Percentiles rank a stretch among this genome's conserved stretches.
phyloP scores from a whole-genome alignment of 2,888 invertebrate genomes.

The Lamproptera curius region DNA sequence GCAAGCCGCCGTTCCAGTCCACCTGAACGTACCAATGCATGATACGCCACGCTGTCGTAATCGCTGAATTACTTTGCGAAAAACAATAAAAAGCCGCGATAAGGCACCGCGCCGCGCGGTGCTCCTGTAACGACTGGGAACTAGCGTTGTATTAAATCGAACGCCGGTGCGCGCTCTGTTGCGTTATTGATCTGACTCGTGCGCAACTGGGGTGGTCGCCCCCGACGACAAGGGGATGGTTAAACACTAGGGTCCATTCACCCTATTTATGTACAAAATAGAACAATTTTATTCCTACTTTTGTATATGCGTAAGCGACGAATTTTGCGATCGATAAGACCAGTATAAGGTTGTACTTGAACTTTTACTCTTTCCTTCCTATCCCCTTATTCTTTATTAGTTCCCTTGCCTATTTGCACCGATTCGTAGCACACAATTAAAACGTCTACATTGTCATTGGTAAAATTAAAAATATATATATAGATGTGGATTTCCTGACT shows the following conservation, averaged over 20 bases:
- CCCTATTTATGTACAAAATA: no score
- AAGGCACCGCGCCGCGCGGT: slow-evolving; percentile 43
- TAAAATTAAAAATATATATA: no score
- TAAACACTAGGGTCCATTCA: slow-evolving; percentile 30
- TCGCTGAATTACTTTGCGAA: slow-evolving; percentile 65
- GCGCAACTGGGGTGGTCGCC: slow-evolving; percentile 58
- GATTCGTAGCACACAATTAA: no score
- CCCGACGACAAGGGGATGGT: slow-evolving; percentile 28
- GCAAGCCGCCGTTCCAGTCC: slow-evolving; percentile 29
- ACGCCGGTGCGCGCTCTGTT: slow-evolving; percentile 41
- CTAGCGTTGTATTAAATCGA: slow-evolving; percentile 28
- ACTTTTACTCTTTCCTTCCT: slow-evolving; percentile 1
- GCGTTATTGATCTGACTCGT: slow-evolving; percentile 65
- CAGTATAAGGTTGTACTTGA: not conserved
- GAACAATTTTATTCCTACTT: no score
- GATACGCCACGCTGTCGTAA: slow-evolving; percentile 52
- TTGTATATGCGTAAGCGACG: no score
- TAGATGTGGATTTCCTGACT: no score
- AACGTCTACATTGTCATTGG: no score
- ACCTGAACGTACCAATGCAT: slow-evolving; percentile 69
- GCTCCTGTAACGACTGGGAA: slow-evolving; percentile 39
- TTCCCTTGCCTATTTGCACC: no score
- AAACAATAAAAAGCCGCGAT: slow-evolving; percentile 67
- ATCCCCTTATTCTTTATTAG: no score
- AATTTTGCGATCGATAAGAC: no score